Evolutionary conservation across 2,113 vertebrate species (phyloP).

Genomic region (Hyperopisus bebe): DNA sequence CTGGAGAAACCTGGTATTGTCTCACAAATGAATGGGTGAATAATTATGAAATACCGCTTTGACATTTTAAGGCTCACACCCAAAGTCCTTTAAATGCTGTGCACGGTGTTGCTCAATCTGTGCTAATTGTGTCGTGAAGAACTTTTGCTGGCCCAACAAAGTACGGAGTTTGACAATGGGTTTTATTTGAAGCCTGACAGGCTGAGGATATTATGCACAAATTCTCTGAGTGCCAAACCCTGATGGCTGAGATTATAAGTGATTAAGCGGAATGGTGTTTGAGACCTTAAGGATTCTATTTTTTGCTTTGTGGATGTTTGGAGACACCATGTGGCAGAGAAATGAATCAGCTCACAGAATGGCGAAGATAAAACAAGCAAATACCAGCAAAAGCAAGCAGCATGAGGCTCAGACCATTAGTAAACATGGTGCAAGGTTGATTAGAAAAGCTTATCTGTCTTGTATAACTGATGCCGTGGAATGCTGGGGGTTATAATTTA

Average conservation of each 20-base stretch:
- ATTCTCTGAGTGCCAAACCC: neutral
- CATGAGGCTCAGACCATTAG: neutral
- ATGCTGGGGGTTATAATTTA: neutral
- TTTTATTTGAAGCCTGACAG: conserved; percentile 11
- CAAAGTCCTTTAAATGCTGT: neutral
- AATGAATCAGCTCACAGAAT: conserved; percentile 30
- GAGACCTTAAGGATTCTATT: conserved; percentile 1
- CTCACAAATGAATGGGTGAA: neutral
- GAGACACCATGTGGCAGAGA: conserved; percentile 49
- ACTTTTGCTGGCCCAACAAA: neutral
- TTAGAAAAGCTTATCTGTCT: neutral
- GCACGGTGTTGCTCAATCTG: neutral
- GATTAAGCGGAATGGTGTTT: neutral
- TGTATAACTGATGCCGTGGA: neutral
- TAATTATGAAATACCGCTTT: neutral
- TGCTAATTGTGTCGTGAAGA: neutral
- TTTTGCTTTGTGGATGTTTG: conserved; percentile 26
- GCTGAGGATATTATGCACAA: neutral
- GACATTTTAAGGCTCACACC: neutral
- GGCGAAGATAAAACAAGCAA: neutral
- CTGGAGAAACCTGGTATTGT: neutral
- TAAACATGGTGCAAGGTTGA: neutral
- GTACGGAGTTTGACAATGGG: neutral
- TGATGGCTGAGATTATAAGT: conserved; percentile 4
- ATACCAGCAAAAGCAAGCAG: neutral